phyloP scores from a whole-genome alignment of 2,888 invertebrate species.

The Melieria omissa region DNA sequence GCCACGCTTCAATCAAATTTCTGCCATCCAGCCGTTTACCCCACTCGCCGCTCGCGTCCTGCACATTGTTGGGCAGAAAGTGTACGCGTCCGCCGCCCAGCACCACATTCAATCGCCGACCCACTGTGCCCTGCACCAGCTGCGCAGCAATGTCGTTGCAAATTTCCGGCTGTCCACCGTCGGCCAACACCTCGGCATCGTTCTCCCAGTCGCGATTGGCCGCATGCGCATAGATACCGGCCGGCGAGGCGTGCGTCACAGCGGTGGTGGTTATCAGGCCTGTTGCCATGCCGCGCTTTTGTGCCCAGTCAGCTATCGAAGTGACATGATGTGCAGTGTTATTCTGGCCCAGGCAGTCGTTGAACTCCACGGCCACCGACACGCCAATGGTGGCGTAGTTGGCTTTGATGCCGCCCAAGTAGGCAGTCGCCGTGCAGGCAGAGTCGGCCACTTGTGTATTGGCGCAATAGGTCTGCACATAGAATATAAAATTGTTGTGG shows the following conservation, averaged over 20 bases:
- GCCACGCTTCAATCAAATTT: slow-evolving; percentile 78
- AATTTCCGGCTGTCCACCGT: slow-evolving; percentile 67
- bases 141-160: slow-evolving; percentile 82
- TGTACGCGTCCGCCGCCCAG: slow-evolving; percentile 81
- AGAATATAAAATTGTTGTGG: background rate
- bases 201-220: slow-evolving; percentile 80
- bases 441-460: slow-evolving; percentile 86
- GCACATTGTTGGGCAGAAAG: slow-evolving; percentile 71
- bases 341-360: slow-evolving; percentile 75
- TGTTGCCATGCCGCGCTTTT: slow-evolving; percentile 73
- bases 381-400: slow-evolving; percentile 83
- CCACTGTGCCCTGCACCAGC: slow-evolving; percentile 74
- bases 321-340: slow-evolving; percentile 72
- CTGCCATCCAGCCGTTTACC: slow-evolving; percentile 72
- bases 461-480: slow-evolving; percentile 78
- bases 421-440: slow-evolving; percentile 86
- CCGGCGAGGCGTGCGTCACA: slow-evolving; percentile 84
- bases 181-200: slow-evolving; percentile 71
- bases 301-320: slow-evolving; percentile 79
- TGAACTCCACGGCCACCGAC: slow-evolving; percentile 73
- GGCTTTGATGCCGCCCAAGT: slow-evolving; percentile 81
- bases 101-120: slow-evolving; percentile 78
- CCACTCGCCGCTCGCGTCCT: slow-evolving; percentile 68
- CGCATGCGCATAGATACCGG: slow-evolving; percentile 79
- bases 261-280: slow-evolving; percentile 81